A percentile compares a stretch with the other conserved stretches of the same genome.
Evolutionary conservation across 2,888 invertebrate species (phyloP).

Genomic region (Leptothorax acervorum): DNA sequence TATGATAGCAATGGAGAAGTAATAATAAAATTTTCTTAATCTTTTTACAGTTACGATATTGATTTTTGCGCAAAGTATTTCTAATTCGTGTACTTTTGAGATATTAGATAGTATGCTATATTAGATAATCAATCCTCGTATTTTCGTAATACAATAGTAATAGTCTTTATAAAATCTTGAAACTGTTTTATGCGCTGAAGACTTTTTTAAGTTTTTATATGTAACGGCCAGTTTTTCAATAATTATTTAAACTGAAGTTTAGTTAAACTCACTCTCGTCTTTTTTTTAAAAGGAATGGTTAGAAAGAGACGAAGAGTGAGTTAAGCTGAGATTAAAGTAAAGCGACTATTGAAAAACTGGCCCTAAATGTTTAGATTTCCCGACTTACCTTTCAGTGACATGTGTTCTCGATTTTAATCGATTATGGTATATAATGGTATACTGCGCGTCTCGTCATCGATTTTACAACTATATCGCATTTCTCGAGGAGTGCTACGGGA

Average conservation of each 20-base stretch:
- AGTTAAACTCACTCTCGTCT: no score
- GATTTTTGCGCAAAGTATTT: background rate
- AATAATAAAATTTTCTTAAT: background rate
- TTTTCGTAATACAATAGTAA: background rate
- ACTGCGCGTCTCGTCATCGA: background rate
- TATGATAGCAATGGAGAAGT: background rate
- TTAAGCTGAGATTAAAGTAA: no score
- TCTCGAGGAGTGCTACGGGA: slow-evolving; percentile 14
- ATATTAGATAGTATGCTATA: background rate
- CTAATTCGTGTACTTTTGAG: background rate
- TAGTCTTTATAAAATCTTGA: background rate
- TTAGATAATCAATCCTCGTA: background rate
- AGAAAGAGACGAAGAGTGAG: no score
- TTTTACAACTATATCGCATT: slow-evolving; percentile 25
- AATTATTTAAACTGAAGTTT: no score
- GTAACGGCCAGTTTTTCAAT: no score
- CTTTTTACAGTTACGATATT: background rate
- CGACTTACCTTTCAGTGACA: background rate
- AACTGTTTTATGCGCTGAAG: background rate
- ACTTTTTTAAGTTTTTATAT: background rate
- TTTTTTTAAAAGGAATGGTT: no score
- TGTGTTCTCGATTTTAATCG: background rate
- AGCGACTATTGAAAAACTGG: no score
- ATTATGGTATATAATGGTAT: background rate
- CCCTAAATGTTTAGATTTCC: background rate